A percentile compares a stretch with the other conserved stretches of the same genome.
These are phyloP conservation scores for Meliscaeva auricollis DNA, from an alignment of 2,888 invertebrate genomes.

Conservation along the genomic window DNA sequence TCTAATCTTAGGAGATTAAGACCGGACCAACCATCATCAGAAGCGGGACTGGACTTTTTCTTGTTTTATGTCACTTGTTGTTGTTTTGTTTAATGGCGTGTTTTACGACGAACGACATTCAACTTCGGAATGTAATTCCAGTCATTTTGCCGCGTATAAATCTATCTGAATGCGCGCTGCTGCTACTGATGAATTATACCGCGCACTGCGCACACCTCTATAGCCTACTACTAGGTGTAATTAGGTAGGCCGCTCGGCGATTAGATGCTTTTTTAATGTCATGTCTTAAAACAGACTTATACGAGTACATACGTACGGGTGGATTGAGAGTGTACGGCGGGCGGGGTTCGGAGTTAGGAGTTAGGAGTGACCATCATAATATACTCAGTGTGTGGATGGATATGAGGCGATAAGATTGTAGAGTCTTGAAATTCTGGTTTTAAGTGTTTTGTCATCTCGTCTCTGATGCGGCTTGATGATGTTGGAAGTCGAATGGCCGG, in stretches of 20 bases:
- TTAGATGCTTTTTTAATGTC: conserved; percentile 75
- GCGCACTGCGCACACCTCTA: conserved; percentile 14
- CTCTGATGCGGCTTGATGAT: background rate
- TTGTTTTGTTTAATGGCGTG: conserved; percentile 37
- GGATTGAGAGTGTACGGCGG: too few species aligned
- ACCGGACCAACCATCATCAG: conserved; percentile 56
- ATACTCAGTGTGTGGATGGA: background rate
- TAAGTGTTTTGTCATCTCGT: conserved; percentile 69
- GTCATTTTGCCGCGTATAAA: conserved; percentile 71
- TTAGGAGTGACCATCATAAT: background rate
- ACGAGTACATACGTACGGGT: background rate
- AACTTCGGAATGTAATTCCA: conserved; percentile 73
- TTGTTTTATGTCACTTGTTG: conserved; percentile 62
- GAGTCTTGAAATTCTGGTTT: conserved; percentile 73
- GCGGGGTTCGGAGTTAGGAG: background rate
- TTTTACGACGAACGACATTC: conserved; percentile 72
- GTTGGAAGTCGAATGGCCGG: conserved; percentile 5
- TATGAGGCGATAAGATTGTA: conserved; percentile 38
- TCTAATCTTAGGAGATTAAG: conserved; percentile 47
- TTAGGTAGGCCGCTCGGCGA: conserved; percentile 74
- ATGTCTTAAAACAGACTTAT: conserved; percentile 71
- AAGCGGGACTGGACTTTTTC: conserved; percentile 44
- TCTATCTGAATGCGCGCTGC: conserved; percentile 49
- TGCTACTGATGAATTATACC: conserved; percentile 73
- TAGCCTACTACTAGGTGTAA: conserved; percentile 53